These are phyloP conservation scores for Nephrotoma appendiculata DNA, from an alignment of 2,888 invertebrate genomes.

Conservation along the genomic window DNA sequence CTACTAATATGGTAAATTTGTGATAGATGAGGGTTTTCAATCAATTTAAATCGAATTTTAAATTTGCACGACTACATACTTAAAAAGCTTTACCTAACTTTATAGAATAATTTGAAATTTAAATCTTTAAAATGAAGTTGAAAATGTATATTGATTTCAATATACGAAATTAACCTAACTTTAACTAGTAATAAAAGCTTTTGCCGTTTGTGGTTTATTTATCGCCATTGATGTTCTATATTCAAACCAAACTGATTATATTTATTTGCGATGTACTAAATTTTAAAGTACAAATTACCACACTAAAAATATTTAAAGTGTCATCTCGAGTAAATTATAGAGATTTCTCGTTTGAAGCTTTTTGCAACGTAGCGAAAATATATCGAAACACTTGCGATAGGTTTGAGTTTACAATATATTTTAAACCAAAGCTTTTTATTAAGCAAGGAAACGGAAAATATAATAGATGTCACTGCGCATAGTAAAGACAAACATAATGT, in stretches of 20 bases:
- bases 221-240: too few relatives aligned
- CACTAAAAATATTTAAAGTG: background rate
- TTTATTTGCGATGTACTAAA: background rate
- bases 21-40: too few relatives aligned
- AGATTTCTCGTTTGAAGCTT: background rate
- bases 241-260: too few relatives aligned
- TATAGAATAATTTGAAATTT: too few relatives aligned
- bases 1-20: background rate
- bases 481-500: background rate
- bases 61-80: too few relatives aligned
- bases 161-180: too few relatives aligned
- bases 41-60: too few relatives aligned
- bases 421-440: background rate
- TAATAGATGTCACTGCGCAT: background rate
- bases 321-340: background rate
- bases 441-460: background rate
- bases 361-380: background rate
- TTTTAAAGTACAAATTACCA: background rate
- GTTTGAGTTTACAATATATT: background rate
- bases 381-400: background rate
- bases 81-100: too few relatives aligned
- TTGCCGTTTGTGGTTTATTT: too few relatives aligned
- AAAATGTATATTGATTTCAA: too few relatives aligned
- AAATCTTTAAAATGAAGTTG: too few relatives aligned
- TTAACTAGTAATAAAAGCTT: too few relatives aligned